A percentile compares a stretch with the other conserved stretches of the same genome.
phyloP scores from a whole-genome alignment of 2,797 vertebrate genomes.

The Chrysolophus pictus region DNA sequence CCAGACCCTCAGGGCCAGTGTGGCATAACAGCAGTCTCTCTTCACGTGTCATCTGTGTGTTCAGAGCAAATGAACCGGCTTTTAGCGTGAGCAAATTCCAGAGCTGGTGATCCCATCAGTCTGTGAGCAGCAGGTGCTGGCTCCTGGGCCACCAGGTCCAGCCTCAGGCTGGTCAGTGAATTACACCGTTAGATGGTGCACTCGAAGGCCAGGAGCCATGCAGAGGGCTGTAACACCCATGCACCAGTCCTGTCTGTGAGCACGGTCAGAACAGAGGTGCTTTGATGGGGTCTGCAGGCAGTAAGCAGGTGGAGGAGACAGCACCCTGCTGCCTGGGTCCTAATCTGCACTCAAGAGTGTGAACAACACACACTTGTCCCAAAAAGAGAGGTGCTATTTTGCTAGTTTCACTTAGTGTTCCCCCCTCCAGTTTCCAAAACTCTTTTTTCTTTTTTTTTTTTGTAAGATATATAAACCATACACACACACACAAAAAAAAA shows the following conservation, averaged over 20 bases:
- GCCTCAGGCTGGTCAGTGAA: not conserved
- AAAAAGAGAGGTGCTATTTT: not conserved
- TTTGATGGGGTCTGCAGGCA: not conserved
- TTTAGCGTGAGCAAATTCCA: not conserved
- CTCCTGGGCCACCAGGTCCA: not conserved
- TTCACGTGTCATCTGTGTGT: not conserved
- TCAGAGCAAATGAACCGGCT: not conserved
- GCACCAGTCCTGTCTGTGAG: not conserved
- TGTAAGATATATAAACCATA: not conserved
- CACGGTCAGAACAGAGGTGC: accelerated
- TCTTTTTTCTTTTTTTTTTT: not conserved
- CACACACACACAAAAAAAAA: not conserved
- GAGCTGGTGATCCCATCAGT: not conserved
- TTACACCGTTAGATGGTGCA: not conserved
- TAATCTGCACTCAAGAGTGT: accelerated
- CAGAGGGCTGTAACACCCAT: not conserved
- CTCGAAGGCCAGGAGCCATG: not conserved
- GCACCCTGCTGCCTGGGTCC: not conserved
- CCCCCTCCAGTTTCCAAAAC: not conserved
- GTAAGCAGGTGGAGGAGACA: not conserved
- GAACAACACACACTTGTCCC: not conserved
- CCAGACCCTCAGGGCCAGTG: not conserved
- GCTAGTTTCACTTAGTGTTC: not conserved
- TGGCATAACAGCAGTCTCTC: not conserved
- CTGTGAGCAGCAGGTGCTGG: not conserved